These are phyloP conservation scores for Temnopleurus reevesii DNA, from an alignment of 53 echinoderm and acorn worm genomes.

Conservation along the genomic window DNA sequence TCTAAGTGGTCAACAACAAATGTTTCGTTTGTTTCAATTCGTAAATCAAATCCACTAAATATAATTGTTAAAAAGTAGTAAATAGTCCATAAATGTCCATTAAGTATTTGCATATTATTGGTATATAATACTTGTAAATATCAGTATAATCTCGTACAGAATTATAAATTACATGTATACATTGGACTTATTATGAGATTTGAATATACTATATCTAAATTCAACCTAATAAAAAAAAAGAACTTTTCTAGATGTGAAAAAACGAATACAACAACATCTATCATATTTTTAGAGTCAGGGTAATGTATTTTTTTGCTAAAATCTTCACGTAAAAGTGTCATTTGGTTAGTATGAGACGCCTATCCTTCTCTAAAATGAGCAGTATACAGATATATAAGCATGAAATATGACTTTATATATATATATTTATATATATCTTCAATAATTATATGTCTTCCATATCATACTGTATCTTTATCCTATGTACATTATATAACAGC, in stretches of 20 bases:
- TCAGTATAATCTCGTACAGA: conserved; percentile 45
- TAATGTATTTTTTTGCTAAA: conserved; percentile 12
- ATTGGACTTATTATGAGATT: conserved; percentile 1
- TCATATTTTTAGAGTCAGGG: not conserved
- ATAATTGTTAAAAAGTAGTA: conserved; percentile 57
- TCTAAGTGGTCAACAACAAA: not conserved
- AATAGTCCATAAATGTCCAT: conserved; percentile 60
- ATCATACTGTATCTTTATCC: conserved; percentile 8
- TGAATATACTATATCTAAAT: conserved; percentile 1
- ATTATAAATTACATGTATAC: conserved; percentile 47
- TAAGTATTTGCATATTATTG: conserved; percentile 61
- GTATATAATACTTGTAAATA: conserved; percentile 62
- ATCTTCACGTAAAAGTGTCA: not conserved
- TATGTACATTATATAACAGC: conserved; percentile 31
- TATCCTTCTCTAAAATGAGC: not conserved
- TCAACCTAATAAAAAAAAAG: not conserved
- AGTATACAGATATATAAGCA: conserved; percentile 46
- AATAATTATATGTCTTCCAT: conserved; percentile 44
- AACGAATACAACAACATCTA: conserved; percentile 16
- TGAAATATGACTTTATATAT: conserved; percentile 42
- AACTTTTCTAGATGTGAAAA: not conserved
- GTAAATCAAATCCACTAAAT: conserved; percentile 47
- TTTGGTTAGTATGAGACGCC: not conserved
- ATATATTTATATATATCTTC: conserved; percentile 47
- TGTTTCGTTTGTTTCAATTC: conserved; percentile 32